These are phyloP conservation scores for Microplitis deprimator DNA, from an alignment of 2,888 invertebrate genomes.

Conservation along the genomic window DNA sequence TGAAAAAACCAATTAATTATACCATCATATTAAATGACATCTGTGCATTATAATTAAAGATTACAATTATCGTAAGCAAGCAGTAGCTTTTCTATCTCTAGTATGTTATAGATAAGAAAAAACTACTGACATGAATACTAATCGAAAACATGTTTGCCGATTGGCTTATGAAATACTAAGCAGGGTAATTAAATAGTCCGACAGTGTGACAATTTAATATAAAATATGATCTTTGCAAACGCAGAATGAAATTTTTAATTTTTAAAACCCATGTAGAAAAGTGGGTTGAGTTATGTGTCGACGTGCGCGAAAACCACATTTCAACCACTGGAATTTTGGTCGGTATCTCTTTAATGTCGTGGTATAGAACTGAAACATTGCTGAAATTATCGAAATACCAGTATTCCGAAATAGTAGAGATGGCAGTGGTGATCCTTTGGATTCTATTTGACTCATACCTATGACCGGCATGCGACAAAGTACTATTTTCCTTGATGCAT, in stretches of 20 bases:
- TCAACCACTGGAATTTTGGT: constrained; percentile 31
- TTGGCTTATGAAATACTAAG: too few relatives aligned
- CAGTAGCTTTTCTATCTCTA: constrained; percentile 9
- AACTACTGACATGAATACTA: too few relatives aligned
- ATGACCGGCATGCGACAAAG: constrained; percentile 5
- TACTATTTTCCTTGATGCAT: constrained; percentile 35
- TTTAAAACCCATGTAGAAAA: too few relatives aligned
- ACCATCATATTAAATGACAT: not conserved
- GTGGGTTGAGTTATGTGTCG: not conserved
- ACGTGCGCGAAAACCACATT: constrained; percentile 37
- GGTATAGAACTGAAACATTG: constrained; percentile 21
- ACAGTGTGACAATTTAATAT: too few relatives aligned
- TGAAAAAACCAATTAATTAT: constrained; percentile 1
- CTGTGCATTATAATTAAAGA: not conserved
- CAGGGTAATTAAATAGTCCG: too few relatives aligned
- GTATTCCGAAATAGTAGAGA: not conserved
- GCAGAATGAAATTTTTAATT: too few relatives aligned
- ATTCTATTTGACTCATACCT: constrained; percentile 32
- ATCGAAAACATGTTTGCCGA: too few relatives aligned
- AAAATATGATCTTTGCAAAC: too few relatives aligned
- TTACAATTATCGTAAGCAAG: not conserved
- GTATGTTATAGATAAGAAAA: too few relatives aligned
- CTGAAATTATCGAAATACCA: constrained; percentile 42
- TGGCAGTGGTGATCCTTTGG: not conserved
- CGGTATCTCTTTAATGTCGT: constrained; percentile 26